Evolutionary conservation across 2,888 invertebrate genomes (phyloP).

Genomic region (Agrochola lota): DNA sequence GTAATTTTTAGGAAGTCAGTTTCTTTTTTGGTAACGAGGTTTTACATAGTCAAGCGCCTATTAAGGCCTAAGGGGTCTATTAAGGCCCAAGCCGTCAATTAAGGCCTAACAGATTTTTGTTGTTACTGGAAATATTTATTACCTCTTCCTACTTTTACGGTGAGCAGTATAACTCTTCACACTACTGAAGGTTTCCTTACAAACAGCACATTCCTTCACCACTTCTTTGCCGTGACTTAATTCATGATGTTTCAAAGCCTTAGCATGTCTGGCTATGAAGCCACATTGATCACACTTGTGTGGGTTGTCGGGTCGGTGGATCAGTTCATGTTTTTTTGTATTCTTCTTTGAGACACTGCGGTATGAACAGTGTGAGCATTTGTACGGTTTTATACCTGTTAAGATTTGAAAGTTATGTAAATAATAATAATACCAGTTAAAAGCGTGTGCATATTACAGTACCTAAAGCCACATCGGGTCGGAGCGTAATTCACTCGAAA

Average conservation of each 20-base stretch:
- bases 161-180: constrained; percentile 10
- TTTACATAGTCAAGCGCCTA: neutral
- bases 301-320: constrained; percentile 80
- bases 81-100: neutral
- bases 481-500: neutral
- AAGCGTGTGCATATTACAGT: neutral
- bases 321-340: constrained; percentile 80
- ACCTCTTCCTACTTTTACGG: constrained; percentile 34
- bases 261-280: constrained; percentile 75
- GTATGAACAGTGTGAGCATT: constrained; percentile 81
- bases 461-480: neutral
- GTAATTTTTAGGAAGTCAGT: no score
- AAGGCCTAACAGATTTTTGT: neutral
- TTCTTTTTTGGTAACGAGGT: neutral
- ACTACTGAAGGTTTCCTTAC: constrained; percentile 7
- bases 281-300: constrained; percentile 76
- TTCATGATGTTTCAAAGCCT: constrained; percentile 71
- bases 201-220: constrained; percentile 5
- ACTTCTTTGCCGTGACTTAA: neutral
- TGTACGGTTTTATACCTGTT: constrained; percentile 82
- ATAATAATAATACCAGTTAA: neutral
- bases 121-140: neutral
- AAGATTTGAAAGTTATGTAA: neutral
- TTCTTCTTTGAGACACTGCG: constrained; percentile 84
- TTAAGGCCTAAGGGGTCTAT: neutral